phyloP scores from a whole-genome alignment of 2,113 vertebrate species.

The Seriola dumerili region DNA sequence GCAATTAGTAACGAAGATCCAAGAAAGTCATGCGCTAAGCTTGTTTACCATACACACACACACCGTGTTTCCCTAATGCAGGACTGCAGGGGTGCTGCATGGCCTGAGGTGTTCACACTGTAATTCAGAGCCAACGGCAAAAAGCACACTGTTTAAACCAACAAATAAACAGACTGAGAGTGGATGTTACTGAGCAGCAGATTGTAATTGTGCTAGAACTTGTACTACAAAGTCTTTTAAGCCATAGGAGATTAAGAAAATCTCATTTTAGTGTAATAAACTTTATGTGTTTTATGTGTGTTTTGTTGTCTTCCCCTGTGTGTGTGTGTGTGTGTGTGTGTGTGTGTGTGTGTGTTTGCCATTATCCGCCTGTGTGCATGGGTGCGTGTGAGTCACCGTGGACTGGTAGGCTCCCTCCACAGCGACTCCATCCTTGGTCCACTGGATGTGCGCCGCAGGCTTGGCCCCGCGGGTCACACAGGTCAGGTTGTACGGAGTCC shows the following conservation, averaged over 20 bases:
- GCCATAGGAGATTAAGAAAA: conserved; percentile 16
- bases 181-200: conserved; percentile 23
- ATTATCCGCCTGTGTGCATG: conserved; percentile 5
- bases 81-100: conserved; percentile 32
- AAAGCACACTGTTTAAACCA: conserved; percentile 32
- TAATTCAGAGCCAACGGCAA: conserved; percentile 43
- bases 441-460: conserved; percentile 91
- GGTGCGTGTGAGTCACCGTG: conserved; percentile 86
- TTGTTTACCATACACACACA: background rate
- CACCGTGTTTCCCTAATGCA: conserved; percentile 32
- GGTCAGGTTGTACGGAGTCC: conserved; percentile 90
- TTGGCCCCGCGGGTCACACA: conserved; percentile 93
- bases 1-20: background rate
- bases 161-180: conserved; percentile 29
- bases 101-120: conserved; percentile 37
- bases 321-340: background rate
- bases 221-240: conserved; percentile 17
- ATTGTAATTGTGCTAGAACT: background rate
- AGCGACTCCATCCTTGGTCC: conserved; percentile 90
- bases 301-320: background rate
- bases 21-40: background rate
- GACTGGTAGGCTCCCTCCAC: conserved; percentile 89
- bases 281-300: conserved; percentile 14
- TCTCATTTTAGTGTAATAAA: conserved; percentile 31
- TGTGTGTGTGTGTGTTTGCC: background rate